phyloP scores from a whole-genome alignment of 2,113 vertebrate species.

The Arothron firmamentum region DNA sequence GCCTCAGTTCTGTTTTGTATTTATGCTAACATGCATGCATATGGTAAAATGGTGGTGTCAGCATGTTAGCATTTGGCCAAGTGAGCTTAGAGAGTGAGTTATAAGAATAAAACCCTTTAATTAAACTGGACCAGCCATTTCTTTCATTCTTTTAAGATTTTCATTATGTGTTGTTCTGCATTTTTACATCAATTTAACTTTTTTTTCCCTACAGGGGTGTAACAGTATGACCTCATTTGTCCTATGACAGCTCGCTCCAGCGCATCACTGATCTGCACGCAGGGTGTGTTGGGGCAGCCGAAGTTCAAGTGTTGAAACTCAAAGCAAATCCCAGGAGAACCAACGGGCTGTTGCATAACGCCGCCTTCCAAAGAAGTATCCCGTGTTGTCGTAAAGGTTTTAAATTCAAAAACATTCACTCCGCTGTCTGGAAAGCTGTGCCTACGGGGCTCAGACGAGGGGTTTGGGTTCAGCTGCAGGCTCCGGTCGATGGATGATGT shows the following conservation, averaged over 20 bases:
- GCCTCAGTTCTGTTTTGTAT: neutral
- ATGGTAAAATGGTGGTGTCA: neutral
- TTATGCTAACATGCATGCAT: neutral
- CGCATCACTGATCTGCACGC: conserved; percentile 47
- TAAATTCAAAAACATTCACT: conserved; percentile 18
- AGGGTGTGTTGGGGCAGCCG: conserved; percentile 56
- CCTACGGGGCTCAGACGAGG: neutral
- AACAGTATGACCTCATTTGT: conserved; percentile 62
- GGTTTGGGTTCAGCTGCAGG: conserved; percentile 6
- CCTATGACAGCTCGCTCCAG: conserved; percentile 49
- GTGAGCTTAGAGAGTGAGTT: too few species aligned
- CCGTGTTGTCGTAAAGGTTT: conserved; percentile 18
- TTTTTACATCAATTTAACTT: conserved; percentile 17
- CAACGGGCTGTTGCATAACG: conserved; percentile 42
- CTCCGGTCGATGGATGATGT: neutral
- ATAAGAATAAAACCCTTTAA: too few species aligned
- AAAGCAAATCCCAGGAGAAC: conserved; percentile 35
- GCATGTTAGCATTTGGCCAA: too few species aligned
- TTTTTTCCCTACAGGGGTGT: conserved; percentile 59
- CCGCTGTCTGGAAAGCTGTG: conserved; percentile 1
- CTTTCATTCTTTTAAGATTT: too few species aligned
- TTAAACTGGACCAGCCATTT: too few species aligned
- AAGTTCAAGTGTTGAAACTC: conserved; percentile 60
- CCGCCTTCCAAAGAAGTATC: conserved; percentile 39
- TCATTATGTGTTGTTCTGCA: too few species aligned